These are phyloP conservation scores for Proisotoma minuta DNA, from an alignment of 2,888 invertebrate species.

Conservation along the genomic window DNA sequence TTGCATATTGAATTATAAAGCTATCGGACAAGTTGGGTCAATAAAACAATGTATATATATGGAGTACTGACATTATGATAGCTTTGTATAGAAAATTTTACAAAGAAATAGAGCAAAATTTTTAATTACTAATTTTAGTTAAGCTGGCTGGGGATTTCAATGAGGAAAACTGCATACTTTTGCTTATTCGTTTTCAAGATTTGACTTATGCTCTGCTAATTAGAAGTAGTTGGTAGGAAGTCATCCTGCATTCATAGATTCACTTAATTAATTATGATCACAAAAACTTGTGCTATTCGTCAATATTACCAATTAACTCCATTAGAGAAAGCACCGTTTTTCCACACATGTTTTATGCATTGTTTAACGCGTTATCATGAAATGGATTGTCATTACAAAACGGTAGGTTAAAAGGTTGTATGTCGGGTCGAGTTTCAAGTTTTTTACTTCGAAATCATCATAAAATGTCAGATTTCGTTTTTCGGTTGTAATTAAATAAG, in stretches of 20 bases:
- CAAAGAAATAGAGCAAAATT: no score
- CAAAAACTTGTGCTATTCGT: background rate
- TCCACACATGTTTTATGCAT: no score
- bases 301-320: background rate
- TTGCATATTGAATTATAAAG: constrained; percentile 3
- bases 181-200: background rate
- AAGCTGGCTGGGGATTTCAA: background rate
- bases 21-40: constrained; percentile 1
- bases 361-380: background rate
- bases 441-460: background rate
- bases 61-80: no score
- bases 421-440: background rate
- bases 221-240: background rate
- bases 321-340: no score
- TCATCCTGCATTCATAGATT: background rate
- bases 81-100: no score
- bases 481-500: background rate
- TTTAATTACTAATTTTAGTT: no score
- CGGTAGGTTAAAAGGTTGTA: background rate
- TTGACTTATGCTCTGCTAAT: background rate
- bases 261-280: no score
- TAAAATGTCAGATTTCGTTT: no score
- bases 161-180: background rate
- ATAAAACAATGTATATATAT: no score
- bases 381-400: background rate